phyloP scores from a whole-genome alignment of 37 sponge, comb jelly and placozoan species.

The Ianthella basta region DNA sequence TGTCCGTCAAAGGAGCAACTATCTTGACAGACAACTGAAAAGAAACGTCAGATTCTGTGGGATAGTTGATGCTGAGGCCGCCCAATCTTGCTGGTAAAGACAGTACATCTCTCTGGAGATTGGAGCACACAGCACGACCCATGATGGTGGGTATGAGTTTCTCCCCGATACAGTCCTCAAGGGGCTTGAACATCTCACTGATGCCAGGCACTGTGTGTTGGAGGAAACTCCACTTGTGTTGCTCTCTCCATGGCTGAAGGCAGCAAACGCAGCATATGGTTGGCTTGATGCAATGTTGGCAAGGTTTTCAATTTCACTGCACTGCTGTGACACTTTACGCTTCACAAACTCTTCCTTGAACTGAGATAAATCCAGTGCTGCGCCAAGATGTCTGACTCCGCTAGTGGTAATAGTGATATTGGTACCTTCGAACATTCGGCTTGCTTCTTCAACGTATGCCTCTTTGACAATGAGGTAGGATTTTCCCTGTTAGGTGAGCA shows the following conservation, averaged over 20 bases:
- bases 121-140: background rate
- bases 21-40: background rate
- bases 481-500: background rate
- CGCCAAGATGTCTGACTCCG: background rate
- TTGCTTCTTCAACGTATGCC: background rate
- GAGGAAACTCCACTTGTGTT: slow-evolving; percentile 21
- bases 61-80: background rate
- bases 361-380: background rate
- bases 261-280: background rate
- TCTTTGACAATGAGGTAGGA: background rate
- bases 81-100: slow-evolving; percentile 18
- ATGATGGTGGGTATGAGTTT: slow-evolving; percentile 27
- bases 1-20: background rate
- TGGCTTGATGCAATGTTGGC: slow-evolving; percentile 1
- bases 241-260: background rate
- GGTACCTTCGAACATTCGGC: background rate
- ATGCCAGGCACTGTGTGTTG: slow-evolving; percentile 19
- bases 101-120: slow-evolving; percentile 11
- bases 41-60: background rate
- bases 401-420: slow-evolving; percentile 2
- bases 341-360: background rate
- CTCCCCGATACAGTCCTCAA: slow-evolving; percentile 25
- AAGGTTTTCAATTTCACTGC: background rate
- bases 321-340: background rate
- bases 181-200: slow-evolving; percentile 9